Conservation (phyloP, 1,140 invertebrate genomes). For the Dysdera silvatica region DNA sequence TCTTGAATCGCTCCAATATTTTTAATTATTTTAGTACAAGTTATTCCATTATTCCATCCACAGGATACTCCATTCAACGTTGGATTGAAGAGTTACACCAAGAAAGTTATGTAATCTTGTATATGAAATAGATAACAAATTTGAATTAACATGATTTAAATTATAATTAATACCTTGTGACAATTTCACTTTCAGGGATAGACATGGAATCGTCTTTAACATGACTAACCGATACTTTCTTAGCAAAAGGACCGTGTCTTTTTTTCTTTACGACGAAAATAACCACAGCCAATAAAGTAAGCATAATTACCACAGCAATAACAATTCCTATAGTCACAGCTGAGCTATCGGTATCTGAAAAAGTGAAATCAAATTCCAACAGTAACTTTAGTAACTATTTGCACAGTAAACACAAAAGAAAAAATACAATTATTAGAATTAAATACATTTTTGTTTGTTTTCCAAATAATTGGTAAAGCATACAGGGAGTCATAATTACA, state of each 20-base stretch:
- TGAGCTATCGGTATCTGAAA: conserved; percentile 69
- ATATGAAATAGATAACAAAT: not conserved
- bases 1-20: no score
- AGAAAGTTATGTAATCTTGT: no score
- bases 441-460: no score
- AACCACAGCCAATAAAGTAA: conserved; percentile 51
- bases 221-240: conserved; percentile 14
- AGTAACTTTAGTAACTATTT: not conserved
- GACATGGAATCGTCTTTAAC: conserved; percentile 34
- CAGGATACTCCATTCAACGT: no score
- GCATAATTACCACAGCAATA: conserved; percentile 55
- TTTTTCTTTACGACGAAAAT: conserved; percentile 39
- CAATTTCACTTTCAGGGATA: conserved; percentile 34
- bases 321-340: conserved; percentile 65
- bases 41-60: no score
- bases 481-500: no score
- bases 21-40: no score
- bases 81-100: no score
- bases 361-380: not conserved
- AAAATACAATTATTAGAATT: no score
- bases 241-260: conserved; percentile 43
- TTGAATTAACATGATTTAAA: not conserved
- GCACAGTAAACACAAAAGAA: not conserved
- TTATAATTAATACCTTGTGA: conserved; percentile 16
- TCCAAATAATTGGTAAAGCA: no score